Percentiles rank a stretch among this genome's conserved stretches.
Conservation (phyloP, 2,888 invertebrate genomes). For the Luperina testacea region DNA sequence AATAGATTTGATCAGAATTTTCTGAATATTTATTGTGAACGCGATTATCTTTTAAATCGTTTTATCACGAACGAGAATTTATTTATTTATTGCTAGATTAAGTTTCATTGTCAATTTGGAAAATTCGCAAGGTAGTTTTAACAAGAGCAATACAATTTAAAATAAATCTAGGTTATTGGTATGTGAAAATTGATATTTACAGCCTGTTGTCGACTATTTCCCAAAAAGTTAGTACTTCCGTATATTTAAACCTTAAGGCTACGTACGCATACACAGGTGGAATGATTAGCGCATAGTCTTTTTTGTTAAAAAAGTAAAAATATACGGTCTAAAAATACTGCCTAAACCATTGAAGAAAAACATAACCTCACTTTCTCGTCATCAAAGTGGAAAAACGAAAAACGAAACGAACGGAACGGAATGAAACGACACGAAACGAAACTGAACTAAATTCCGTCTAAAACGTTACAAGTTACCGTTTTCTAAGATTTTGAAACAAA, state of each 20-base stretch:
- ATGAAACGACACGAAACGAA: no score
- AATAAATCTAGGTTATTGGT: not conserved
- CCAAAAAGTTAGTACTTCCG: not conserved
- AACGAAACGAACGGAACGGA: no score
- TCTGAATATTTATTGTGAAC: slow-evolving; percentile 48
- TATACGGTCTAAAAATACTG: no score
- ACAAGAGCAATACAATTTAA: not conserved
- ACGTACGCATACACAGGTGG: not conserved
- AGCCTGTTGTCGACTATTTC: not conserved
- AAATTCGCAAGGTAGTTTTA: slow-evolving; percentile 3
- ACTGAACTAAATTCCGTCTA: slow-evolving; percentile 6
- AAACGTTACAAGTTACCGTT: slow-evolving; percentile 36
- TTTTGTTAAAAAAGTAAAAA: not conserved
- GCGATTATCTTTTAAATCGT: slow-evolving; percentile 46
- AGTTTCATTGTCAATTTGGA: not conserved
- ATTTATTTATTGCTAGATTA: not conserved
- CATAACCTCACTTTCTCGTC: slow-evolving; percentile 5
- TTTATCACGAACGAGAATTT: slow-evolving; percentile 13
- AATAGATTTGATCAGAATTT: slow-evolving; percentile 60
- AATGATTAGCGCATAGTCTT: not conserved
- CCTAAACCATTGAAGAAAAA: not conserved
- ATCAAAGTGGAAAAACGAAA: slow-evolving; percentile 15
- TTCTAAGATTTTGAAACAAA: slow-evolving; percentile 59
- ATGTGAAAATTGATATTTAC: not conserved
- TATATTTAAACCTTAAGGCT: not conserved